A percentile compares a stretch with the other conserved stretches of the same genome.
Conservation (phyloP, 2,888 invertebrate species). For the Neoscelio sp. region DNA sequence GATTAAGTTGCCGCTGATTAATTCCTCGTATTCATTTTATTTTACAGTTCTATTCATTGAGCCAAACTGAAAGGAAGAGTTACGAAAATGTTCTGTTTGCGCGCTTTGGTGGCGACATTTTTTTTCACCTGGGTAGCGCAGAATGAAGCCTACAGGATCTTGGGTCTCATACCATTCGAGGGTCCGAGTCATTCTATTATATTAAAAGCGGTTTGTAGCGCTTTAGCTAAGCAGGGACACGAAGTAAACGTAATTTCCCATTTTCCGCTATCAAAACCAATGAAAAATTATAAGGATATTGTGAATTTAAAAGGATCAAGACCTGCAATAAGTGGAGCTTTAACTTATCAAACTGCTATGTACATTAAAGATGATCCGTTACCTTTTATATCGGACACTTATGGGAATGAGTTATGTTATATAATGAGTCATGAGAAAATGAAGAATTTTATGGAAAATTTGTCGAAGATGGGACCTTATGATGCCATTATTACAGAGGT, state of each 20-base stretch:
- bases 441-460: slow-evolving; percentile 72
- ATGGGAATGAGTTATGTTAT: slow-evolving; percentile 70
- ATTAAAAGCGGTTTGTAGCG: slow-evolving; percentile 81
- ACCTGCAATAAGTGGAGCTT: slow-evolving; percentile 67
- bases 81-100: too few relatives aligned
- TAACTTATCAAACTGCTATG: slow-evolving; percentile 69
- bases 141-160: slow-evolving; percentile 77
- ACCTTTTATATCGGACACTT: slow-evolving; percentile 11
- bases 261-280: slow-evolving; percentile 77
- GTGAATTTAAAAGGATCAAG: slow-evolving; percentile 72
- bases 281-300: slow-evolving; percentile 79
- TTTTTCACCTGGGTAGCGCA: background rate
- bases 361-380: slow-evolving; percentile 13
- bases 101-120: too few relatives aligned
- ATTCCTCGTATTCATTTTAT: background rate
- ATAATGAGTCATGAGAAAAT: slow-evolving; percentile 69
- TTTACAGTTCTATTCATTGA: background rate
- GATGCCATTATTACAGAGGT: slow-evolving; percentile 76
- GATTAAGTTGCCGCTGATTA: background rate
- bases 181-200: slow-evolving; percentile 83
- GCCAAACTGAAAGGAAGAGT: background rate
- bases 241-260: slow-evolving; percentile 81
- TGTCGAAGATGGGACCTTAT: slow-evolving; percentile 70
- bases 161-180: slow-evolving; percentile 83
- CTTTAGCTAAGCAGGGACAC: slow-evolving; percentile 83